Evolutionary conservation across 2,888 invertebrate species (phyloP).

Genomic region (Leptopilina drosophilae): DNA sequence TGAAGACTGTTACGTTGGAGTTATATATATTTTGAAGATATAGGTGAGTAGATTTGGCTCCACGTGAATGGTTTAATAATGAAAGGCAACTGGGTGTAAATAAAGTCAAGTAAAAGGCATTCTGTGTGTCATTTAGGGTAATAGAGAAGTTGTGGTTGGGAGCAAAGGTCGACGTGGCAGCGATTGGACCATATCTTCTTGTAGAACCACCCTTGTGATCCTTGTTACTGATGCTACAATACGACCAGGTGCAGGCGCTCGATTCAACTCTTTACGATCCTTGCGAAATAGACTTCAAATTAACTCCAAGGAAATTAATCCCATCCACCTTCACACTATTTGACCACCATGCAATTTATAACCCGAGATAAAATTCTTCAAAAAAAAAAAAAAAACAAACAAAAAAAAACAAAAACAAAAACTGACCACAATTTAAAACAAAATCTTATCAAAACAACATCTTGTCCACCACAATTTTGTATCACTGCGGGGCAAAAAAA

Average conservation of each 20-base stretch:
- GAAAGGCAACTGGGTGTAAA: constrained; percentile 33
- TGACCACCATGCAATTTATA: background rate
- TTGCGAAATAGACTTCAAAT: constrained; percentile 58
- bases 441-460: too few species aligned
- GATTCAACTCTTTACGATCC: constrained; percentile 59
- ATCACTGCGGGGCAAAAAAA: too few species aligned
- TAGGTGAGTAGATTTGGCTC: constrained; percentile 11
- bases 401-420: too few species aligned
- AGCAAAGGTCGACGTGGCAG: constrained; percentile 47
- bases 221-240: constrained; percentile 57
- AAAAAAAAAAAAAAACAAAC: too few species aligned
- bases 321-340: constrained; percentile 5
- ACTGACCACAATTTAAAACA: too few species aligned
- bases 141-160: constrained; percentile 35
- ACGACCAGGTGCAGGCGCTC: constrained; percentile 52
- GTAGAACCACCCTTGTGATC: constrained; percentile 55
- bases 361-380: background rate
- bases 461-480: too few species aligned
- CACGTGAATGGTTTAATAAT: constrained; percentile 26
- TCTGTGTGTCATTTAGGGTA: constrained; percentile 38
- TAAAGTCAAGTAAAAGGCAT: constrained; percentile 32
- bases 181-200: constrained; percentile 61
- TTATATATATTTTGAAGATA: background rate
- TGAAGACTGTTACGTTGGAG: background rate
- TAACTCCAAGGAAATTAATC: constrained; percentile 42